A percentile compares a stretch with the other conserved stretches of the same genome.
Evolutionary conservation across 2,797 vertebrate genomes (phyloP).

Genomic region (Acipenser transmontanus): DNA sequence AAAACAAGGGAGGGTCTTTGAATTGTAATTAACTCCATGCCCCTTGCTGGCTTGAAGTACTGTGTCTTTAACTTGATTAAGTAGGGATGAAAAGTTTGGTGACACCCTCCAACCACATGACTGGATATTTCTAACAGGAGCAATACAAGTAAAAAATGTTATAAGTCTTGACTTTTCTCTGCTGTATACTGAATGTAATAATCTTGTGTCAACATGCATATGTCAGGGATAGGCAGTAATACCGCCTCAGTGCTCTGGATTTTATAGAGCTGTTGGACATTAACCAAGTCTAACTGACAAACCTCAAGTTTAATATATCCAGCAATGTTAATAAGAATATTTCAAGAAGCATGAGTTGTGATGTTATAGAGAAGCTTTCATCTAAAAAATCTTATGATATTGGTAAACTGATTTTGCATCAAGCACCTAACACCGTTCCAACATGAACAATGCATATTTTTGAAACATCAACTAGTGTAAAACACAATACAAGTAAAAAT

Average conservation of each 20-base stretch:
- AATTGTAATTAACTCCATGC: constrained; percentile 36
- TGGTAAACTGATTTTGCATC: too few relatives aligned
- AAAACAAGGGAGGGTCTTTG: constrained; percentile 38
- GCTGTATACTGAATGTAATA: constrained; percentile 14
- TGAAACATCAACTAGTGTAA: too few relatives aligned
- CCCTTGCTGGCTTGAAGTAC: constrained; percentile 29
- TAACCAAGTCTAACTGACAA: constrained; percentile 18
- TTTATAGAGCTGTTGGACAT: constrained; percentile 14
- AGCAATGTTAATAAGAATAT: not conserved
- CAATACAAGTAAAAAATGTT: not conserved
- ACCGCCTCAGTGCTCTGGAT: not conserved
- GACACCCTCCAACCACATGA: constrained; percentile 31
- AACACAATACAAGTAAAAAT: too few relatives aligned
- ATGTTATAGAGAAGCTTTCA: constrained; percentile 14
- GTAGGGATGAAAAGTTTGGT: constrained; percentile 35
- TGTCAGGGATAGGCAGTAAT: constrained; percentile 11
- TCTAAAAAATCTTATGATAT: not conserved
- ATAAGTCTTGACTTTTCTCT: not conserved
- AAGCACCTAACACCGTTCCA: too few relatives aligned
- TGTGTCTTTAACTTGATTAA: constrained; percentile 29
- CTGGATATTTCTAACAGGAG: constrained; percentile 15
- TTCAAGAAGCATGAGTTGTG: constrained; percentile 6
- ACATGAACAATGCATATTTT: too few relatives aligned
- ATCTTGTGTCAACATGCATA: constrained; percentile 29
- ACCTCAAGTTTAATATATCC: constrained; percentile 22